phyloP scores from a whole-genome alignment of 2,113 vertebrate species.

The Etheostoma cragini region DNA sequence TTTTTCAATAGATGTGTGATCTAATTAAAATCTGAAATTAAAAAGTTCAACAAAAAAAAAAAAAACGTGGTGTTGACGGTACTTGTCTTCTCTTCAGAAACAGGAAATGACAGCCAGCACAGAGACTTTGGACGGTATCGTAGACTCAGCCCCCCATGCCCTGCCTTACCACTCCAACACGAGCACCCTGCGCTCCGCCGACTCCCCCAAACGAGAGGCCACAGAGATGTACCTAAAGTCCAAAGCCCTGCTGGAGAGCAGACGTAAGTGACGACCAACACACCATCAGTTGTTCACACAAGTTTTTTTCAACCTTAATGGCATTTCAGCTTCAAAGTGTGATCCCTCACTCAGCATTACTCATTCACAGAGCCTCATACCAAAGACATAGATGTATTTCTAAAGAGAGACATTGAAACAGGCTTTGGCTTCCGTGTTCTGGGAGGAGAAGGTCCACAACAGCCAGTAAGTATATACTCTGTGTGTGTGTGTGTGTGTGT shows the following conservation, averaged over 20 bases:
- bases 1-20: constrained; percentile 4
- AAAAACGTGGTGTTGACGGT: not conserved
- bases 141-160: constrained; percentile 86
- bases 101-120: constrained; percentile 90
- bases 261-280: constrained; percentile 87
- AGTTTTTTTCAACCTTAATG: not conserved
- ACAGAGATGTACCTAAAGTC: constrained; percentile 97
- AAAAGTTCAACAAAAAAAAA: constrained; percentile 9
- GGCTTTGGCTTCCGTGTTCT: constrained; percentile 98
- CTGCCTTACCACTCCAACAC: constrained; percentile 92
- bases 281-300: not conserved
- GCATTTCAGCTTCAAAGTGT: not conserved
- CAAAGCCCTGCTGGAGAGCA: constrained; percentile 95
- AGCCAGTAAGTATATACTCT: constrained; percentile 88
- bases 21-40: not conserved
- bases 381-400: constrained; percentile 95
- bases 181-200: constrained; percentile 81
- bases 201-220: constrained; percentile 92
- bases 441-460: constrained; percentile 95
- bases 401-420: constrained; percentile 94
- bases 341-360: not conserved
- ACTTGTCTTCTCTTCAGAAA: constrained; percentile 78
- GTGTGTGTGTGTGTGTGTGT: too few relatives aligned
- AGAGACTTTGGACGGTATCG: constrained; percentile 83
- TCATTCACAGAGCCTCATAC: constrained; percentile 91